Conservation (phyloP, 2,888 invertebrate genomes). For the Aphidius colemani region DNA sequence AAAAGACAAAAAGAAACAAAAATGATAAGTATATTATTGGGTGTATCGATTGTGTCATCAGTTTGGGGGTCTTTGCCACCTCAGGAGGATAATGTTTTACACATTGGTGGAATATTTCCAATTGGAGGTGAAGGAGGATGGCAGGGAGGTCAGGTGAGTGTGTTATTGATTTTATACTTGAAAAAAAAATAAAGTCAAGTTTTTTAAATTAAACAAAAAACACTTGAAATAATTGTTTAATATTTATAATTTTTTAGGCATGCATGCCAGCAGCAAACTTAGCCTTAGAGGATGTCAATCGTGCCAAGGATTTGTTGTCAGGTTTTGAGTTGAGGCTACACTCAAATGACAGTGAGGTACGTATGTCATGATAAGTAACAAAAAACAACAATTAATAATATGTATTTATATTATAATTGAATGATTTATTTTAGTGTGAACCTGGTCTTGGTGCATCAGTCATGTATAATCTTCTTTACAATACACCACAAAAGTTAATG, state of each 20-base stretch:
- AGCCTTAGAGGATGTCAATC: constrained; percentile 96
- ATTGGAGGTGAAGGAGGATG: constrained; percentile 95
- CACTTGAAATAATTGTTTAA: background rate
- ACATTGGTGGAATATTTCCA: constrained; percentile 98
- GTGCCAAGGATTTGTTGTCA: constrained; percentile 82
- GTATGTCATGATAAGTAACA: constrained; percentile 33
- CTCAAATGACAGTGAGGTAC: constrained; percentile 96
- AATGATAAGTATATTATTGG: constrained; percentile 35
- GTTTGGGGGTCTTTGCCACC: constrained; percentile 45
- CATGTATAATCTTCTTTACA: constrained; percentile 97
- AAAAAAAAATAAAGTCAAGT: constrained; percentile 4
- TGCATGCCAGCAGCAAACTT: constrained; percentile 97
- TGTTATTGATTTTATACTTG: constrained; percentile 8
- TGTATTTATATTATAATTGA: too few relatives aligned
- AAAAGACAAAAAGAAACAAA: background rate
- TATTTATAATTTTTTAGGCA: constrained; percentile 63
- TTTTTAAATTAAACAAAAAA: background rate
- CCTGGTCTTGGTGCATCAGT: constrained; percentile 97
- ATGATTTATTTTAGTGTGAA: constrained; percentile 80
- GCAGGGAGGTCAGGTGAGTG: constrained; percentile 87
- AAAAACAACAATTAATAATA: too few relatives aligned
- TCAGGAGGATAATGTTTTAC: constrained; percentile 70
- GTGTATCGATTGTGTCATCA: constrained; percentile 37
- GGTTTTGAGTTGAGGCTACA: constrained; percentile 90
- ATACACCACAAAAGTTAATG: constrained; percentile 91